Base-by-base conservation (phyloP, 1,140 invertebrate species). In the Lepidurus packardi region DNA sequence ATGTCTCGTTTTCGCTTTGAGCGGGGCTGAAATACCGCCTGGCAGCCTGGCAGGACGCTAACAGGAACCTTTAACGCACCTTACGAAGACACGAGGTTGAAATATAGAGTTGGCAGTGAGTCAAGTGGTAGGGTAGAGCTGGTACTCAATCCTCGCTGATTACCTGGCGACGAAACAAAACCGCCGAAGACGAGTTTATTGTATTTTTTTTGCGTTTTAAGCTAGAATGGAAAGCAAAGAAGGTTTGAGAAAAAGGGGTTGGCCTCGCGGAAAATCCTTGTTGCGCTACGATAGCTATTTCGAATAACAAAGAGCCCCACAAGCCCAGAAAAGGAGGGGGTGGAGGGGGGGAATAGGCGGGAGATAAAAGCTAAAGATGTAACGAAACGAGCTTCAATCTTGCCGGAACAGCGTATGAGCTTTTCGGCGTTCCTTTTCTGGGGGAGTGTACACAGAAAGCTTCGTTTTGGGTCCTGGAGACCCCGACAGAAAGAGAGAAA, bases 341-440 rank as follows among this genome's bases (percentile, higher is more conserved):
- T 34, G 34, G n/a, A n/a, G 34, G 34, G 34, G 34, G 3, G 16
- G 53, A 65, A 65, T 1, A 65, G 21, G 53, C 53, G 53, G 21
- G 53, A 65, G 53, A 65, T 65, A 65, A 65, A 65, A 65, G 53
- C 53, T 65, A 65, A 65, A 65, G n/a, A 65, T 65, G 53, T 65
- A 65, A 65, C 53, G 53, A 65, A 65, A 65, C 53, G 53, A 65
- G 53, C 53, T 65, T 65, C 53, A 65, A 65, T 65, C 53, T 65
- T 65, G 53, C 53, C 53, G 21, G 53, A 65, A 65, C n/a, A 65
- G 53, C 53, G 53, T 65, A 65, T 65, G 53, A 65, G 53, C 53
- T 65, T 65, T 65, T 65, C 53, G 21, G 9, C 21, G 53, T 21
- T 65, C 21, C 13, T 21, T 21, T 21, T 65, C 7, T 65, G 16